A percentile compares a stretch with the other conserved stretches of the same genome.
Evolutionary conservation across 2,797 vertebrate species (phyloP).

Genomic region (Sylvia borin): DNA sequence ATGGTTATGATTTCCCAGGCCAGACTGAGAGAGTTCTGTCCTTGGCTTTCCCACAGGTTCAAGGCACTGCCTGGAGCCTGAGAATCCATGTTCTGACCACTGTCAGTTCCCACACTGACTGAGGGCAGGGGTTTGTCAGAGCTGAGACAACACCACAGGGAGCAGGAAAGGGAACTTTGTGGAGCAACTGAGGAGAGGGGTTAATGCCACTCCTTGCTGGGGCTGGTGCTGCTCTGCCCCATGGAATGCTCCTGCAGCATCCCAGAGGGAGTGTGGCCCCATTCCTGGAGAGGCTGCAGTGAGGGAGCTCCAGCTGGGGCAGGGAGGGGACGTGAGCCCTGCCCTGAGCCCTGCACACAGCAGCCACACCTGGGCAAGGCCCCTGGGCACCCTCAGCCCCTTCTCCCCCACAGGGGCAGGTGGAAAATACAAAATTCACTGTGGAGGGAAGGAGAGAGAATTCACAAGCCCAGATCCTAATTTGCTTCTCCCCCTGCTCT

Average conservation of each 20-base stretch:
- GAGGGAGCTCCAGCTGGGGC: not conserved
- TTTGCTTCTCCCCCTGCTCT: not conserved
- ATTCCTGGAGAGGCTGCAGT: not conserved
- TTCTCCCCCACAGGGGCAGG: not conserved
- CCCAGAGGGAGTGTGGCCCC: not conserved
- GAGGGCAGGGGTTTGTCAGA: not conserved
- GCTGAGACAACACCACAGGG: not conserved
- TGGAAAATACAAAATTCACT: not conserved
- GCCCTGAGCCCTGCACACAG: not conserved
- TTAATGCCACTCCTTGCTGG: rapidly evolving
- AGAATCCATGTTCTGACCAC: no score
- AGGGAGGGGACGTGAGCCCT: not conserved
- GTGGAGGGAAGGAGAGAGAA: not conserved
- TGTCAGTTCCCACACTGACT: no score
- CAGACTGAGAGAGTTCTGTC: no score
- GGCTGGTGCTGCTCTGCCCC: not conserved
- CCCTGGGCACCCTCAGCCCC: not conserved
- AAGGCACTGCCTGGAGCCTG: no score
- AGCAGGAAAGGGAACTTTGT: not conserved
- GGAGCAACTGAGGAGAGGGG: rapidly evolving
- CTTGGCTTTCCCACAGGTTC: no score
- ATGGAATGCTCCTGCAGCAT: rapidly evolving
- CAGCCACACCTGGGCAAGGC: rapidly evolving
- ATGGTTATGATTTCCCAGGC: no score
- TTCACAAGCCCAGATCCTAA: not conserved